Evolutionary conservation across 2,797 vertebrate genomes (phyloP), one percentile per base, ranked within the genome.

Genomic region (Odontamblyopus lacepedii): DNA sequence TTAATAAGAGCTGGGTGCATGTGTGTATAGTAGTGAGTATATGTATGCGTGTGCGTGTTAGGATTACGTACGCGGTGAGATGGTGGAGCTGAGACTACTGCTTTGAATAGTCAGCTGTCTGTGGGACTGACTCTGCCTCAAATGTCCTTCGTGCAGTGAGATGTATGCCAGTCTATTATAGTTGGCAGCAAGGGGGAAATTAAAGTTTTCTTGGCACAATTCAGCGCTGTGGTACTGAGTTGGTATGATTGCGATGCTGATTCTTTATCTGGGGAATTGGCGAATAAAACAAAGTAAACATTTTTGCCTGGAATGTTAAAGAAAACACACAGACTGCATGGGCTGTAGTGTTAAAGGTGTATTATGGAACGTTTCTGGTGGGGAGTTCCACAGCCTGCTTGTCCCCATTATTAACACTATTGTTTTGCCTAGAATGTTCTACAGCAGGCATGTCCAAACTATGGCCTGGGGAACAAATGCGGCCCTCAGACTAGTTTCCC

Each of bases 31-130:
- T 60, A 5, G 15, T 26, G 65, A 29, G 32, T 69, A 59, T 50
- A 44, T 59, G 59, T 60, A 55, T 73, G 62, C 6, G 30, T 35
- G 59, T 62, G 30, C 11, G 30, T 19, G 16, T 62, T 6, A 6
- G 29, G 18, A 4, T 74, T 82, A 80, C 15, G 30, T 70, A 82
- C 78, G 85, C 83, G 77, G 73, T 64, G 79, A 78, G 83, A 78
- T 74, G 81, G 81, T 82, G 73, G 64, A 76, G 76, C 77, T 78
- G 61, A 74, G 79, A 74, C 77, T 72, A 61, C 63, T 77, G 78
- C 81, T 77, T 84, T 78, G 75, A 69, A 79, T 85, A 71, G 80
- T 85, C 75, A 76, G 73, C 73, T 65, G 76, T 72, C 75, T 76
- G 63, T 67, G 66, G 75, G 81, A 79, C 70, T 85, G 83, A 38